Evolutionary conservation across 2,113 vertebrate genomes (phyloP).

Genomic region (Mus spicilegus): DNA sequence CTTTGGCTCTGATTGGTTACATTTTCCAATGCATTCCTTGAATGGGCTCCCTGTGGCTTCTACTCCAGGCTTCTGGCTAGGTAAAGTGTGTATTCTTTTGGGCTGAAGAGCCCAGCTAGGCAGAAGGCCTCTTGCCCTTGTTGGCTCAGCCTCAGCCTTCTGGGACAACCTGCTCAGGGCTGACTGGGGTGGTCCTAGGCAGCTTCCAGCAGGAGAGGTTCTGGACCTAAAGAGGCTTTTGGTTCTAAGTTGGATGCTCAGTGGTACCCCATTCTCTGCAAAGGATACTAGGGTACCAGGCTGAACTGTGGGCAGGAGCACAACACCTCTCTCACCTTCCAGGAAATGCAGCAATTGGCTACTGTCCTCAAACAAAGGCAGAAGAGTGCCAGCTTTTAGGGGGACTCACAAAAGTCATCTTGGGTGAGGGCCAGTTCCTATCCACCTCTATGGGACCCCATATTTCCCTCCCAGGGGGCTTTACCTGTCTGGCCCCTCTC

Average conservation of each 20-base stretch:
- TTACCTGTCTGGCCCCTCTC: background rate
- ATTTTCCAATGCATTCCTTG: background rate
- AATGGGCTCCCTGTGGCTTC: accelerated
- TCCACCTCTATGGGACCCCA: background rate
- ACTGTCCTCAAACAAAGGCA: background rate
- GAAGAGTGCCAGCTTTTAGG: background rate
- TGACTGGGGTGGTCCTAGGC: background rate
- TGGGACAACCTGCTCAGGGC: background rate
- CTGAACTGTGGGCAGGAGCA: background rate
- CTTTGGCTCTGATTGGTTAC: background rate
- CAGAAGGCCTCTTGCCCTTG: background rate
- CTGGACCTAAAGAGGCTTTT: background rate
- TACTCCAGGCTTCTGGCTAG: background rate
- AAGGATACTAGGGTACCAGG: accelerated
- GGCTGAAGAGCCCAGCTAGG: background rate
- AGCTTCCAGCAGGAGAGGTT: background rate
- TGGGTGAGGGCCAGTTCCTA: background rate
- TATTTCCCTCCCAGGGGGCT: background rate
- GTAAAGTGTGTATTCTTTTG: too few relatives aligned
- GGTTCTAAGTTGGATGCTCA: background rate
- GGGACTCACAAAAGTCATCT: background rate
- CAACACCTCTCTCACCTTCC: background rate
- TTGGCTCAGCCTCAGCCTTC: background rate
- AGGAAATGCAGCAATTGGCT: background rate
- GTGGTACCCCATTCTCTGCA: background rate